phyloP scores from a whole-genome alignment of 2,113 vertebrate species.

The Junco hyemalis region DNA sequence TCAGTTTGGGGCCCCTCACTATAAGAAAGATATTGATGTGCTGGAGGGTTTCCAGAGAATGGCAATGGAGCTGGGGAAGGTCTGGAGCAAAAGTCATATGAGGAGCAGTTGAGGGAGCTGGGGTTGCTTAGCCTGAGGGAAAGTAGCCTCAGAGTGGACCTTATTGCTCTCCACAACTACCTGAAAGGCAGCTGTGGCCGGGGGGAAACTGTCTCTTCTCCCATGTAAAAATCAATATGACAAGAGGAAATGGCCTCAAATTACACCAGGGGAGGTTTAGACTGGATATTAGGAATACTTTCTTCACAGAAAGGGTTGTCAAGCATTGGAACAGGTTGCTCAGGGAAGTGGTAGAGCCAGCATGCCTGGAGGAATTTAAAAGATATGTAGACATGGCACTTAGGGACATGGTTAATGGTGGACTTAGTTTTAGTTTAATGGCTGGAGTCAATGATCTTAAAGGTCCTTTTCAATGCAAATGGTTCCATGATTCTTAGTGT shows the following conservation, averaged over 20 bases:
- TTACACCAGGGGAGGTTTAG: neutral
- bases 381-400: neutral
- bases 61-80: neutral
- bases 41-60: neutral
- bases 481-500: neutral
- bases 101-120: neutral
- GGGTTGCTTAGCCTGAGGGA: neutral
- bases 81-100: neutral
- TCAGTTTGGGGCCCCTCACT: neutral
- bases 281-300: neutral
- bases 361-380: neutral
- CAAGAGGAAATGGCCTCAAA: neutral
- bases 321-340: neutral
- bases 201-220: neutral
- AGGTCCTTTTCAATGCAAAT: neutral
- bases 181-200: neutral
- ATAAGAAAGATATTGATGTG: neutral
- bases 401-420: neutral
- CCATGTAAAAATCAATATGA: neutral
- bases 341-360: neutral
- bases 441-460: neutral
- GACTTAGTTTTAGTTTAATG: neutral
- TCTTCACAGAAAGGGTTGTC: neutral
- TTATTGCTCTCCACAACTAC: neutral
- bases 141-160: neutral